phyloP scores from a whole-genome alignment of 1,140 invertebrate genomes.

The Linepithema humile region DNA sequence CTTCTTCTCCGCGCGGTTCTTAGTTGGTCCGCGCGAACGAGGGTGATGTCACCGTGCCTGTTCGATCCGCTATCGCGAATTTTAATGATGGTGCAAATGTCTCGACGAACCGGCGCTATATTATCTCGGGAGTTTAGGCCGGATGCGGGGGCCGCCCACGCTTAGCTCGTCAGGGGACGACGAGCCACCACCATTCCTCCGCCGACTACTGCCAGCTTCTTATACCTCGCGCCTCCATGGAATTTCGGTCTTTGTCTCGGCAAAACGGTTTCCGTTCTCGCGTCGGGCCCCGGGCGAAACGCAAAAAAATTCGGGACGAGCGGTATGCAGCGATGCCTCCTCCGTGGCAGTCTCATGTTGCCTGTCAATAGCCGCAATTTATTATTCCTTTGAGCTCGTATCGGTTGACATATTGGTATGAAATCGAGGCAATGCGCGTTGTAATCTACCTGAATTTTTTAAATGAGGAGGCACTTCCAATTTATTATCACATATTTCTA shows the following conservation, averaged over 20 bases:
- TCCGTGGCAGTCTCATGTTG: conserved; percentile 44
- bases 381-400: conserved; percentile 25
- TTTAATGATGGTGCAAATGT: conserved; percentile 85
- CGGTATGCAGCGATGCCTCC: conserved; percentile 32
- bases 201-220: conserved; percentile 51
- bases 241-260: conserved; percentile 67
- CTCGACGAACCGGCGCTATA: conserved; percentile 82
- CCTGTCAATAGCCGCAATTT: conserved; percentile 56
- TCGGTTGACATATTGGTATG: conserved; percentile 35
- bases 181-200: conserved; percentile 48
- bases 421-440: conserved; percentile 14
- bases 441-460: not conserved
- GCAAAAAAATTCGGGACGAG: conserved; percentile 23
- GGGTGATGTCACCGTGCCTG: conserved; percentile 83
- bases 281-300: conserved; percentile 16
- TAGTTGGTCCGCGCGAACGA: conserved; percentile 82
- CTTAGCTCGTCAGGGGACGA: conserved; percentile 61
- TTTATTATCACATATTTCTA: not conserved
- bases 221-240: conserved; percentile 47
- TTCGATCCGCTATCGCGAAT: conserved; percentile 85
- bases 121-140: conserved; percentile 83
- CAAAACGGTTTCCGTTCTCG: conserved; percentile 32
- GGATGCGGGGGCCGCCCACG: conserved; percentile 83
- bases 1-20: conserved; percentile 78
- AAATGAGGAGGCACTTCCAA: not conserved